A percentile compares a stretch with the other conserved stretches of the same genome.
phyloP scores from a whole-genome alignment of 2,113 vertebrate genomes.

The Menidia beryllina region DNA sequence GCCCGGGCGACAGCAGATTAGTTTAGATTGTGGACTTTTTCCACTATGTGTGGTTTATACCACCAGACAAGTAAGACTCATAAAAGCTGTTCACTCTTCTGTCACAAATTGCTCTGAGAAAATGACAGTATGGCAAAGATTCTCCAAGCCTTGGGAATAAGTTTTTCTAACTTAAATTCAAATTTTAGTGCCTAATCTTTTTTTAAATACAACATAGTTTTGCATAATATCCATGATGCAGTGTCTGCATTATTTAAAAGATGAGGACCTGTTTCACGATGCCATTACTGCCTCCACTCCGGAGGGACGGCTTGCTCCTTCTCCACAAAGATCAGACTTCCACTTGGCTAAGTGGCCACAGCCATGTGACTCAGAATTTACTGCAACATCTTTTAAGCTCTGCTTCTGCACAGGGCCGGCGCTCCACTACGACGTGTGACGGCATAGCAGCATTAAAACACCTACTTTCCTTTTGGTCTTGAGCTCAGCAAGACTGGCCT shows the following conservation, averaged over 20 bases:
- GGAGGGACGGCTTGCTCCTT: constrained; percentile 56
- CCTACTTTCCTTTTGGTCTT: constrained; percentile 2
- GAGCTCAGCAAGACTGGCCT: neutral
- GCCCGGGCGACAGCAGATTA: neutral
- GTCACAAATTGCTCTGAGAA: constrained; percentile 38
- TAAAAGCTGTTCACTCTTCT: constrained; percentile 46
- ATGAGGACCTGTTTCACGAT: constrained; percentile 53
- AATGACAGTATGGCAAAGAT: neutral
- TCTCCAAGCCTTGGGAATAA: constrained; percentile 8
- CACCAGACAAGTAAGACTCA: too few relatives aligned
- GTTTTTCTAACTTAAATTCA: constrained; percentile 7
- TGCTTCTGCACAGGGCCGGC: constrained; percentile 37
- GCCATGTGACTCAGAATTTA: constrained; percentile 61
- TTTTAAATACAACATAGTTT: constrained; percentile 29
- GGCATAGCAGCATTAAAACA: constrained; percentile 9
- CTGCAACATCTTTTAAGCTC: constrained; percentile 55
- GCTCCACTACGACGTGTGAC: constrained; percentile 8
- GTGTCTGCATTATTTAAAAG: constrained; percentile 67
- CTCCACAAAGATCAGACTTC: constrained; percentile 62
- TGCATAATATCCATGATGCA: constrained; percentile 18
- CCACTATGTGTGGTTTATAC: constrained; percentile 39
- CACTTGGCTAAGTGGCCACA: constrained; percentile 67
- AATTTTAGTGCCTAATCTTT: constrained; percentile 35
- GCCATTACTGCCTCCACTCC: constrained; percentile 63
- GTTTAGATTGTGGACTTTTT: constrained; percentile 3